Conservation (phyloP, 1,140 invertebrate species). For the Heliconius melpomene region DNA sequence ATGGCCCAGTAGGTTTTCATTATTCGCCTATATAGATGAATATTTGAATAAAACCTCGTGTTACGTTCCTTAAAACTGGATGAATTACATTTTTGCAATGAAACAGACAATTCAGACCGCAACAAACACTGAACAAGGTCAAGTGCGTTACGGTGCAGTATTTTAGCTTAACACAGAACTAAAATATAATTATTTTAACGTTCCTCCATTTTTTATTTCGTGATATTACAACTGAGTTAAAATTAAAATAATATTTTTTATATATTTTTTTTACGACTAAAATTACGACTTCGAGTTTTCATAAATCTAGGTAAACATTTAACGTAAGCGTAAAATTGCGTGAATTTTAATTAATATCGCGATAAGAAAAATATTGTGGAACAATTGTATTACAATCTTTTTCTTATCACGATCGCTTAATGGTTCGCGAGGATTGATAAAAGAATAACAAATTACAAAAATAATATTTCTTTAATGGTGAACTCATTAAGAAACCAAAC, state of each 20-base stretch:
- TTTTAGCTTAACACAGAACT: slow-evolving; percentile 30
- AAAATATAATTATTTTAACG: slow-evolving; percentile 34
- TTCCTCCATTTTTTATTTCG: slow-evolving; percentile 12
- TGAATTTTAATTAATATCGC: slow-evolving; percentile 39
- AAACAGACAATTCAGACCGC: slow-evolving; percentile 28
- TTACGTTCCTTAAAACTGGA: slow-evolving; percentile 38
- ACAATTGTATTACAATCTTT: slow-evolving; percentile 39
- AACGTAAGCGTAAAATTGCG: slow-evolving; percentile 49
- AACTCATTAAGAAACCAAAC: not conserved
- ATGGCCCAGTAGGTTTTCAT: not conserved
- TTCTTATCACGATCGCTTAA: slow-evolving; percentile 48
- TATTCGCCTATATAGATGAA: slow-evolving; percentile 35
- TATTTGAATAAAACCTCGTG: slow-evolving; percentile 26
- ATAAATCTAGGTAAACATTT: slow-evolving; percentile 43
- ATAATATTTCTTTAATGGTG: slow-evolving; percentile 32
- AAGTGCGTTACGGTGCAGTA: slow-evolving; percentile 37
- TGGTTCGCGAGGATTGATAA: slow-evolving; percentile 50
- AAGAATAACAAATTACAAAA: slow-evolving; percentile 44
- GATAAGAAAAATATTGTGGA: too few species aligned
- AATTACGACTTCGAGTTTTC: slow-evolving; percentile 31
- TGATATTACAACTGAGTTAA: slow-evolving; percentile 24
- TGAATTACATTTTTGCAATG: slow-evolving; percentile 32
- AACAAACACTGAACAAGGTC: slow-evolving; percentile 33
- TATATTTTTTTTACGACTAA: slow-evolving; percentile 28
- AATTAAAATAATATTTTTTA: slow-evolving; percentile 25